A percentile compares a stretch with the other conserved stretches of the same genome.
Evolutionary conservation across 2,888 invertebrate genomes (phyloP).

Genomic region (Cryptocephalus primarius): DNA sequence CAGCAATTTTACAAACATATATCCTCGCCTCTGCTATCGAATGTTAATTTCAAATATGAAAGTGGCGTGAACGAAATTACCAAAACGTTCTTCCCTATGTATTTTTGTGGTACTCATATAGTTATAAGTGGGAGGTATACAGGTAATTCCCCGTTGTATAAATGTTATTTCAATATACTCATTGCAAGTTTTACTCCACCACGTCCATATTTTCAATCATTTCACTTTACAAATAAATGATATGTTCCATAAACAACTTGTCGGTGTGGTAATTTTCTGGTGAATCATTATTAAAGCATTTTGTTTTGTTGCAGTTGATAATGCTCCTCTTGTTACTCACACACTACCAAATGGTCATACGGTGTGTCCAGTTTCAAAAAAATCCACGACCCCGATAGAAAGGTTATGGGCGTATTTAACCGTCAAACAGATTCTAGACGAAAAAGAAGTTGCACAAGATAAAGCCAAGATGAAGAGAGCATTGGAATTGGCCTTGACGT

Average conservation of each 20-base stretch:
- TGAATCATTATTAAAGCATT: too few species aligned
- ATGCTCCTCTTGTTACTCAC: too few species aligned
- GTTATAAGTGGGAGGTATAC: slow-evolving; percentile 44
- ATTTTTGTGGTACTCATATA: slow-evolving; percentile 51
- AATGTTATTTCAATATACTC: too few species aligned
- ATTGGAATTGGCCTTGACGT: slow-evolving; percentile 43
- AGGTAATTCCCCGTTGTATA: too few species aligned
- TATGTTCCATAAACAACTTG: too few species aligned
- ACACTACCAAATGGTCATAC: too few species aligned
- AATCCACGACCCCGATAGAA: slow-evolving; percentile 20
- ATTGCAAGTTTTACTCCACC: too few species aligned
- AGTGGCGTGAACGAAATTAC: slow-evolving; percentile 45
- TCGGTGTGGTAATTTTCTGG: too few species aligned
- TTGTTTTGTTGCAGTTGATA: too few species aligned
- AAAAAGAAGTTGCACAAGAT: slow-evolving; percentile 23
- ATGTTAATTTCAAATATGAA: slow-evolving; percentile 51
- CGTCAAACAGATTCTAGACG: slow-evolving; percentile 48
- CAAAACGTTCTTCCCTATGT: slow-evolving; percentile 44
- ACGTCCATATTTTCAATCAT: too few species aligned
- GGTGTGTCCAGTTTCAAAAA: slow-evolving; percentile 15
- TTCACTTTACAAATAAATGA: too few species aligned
- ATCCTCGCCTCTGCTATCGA: slow-evolving; percentile 51
- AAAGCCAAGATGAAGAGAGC: slow-evolving; percentile 38
- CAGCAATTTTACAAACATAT: slow-evolving; percentile 54
- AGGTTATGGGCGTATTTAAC: slow-evolving; percentile 52